Evolutionary conservation across 2,888 invertebrate genomes (phyloP), one percentile per base, ranked within the genome.

Genomic region (Nemotelus pantherinus): DNA sequence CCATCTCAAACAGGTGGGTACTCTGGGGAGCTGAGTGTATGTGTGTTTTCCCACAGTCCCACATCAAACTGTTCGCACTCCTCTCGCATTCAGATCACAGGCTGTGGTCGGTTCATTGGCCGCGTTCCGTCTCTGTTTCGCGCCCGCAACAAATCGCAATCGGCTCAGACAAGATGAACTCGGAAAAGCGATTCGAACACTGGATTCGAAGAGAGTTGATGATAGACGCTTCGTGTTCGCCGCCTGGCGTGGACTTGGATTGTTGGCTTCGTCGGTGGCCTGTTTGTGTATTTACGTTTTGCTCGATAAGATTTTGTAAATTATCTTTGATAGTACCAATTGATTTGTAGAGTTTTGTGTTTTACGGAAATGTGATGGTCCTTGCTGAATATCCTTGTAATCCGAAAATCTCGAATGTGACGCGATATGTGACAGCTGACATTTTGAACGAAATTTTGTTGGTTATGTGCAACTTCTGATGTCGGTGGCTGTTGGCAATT

Each of bases 201-300:
- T n/a, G n/a, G n/a, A n/a, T n/a, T n/a, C 55, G 53, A 25, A 25
- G 25, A 25, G 25, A 25, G 25, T 55, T 3, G 39, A 3, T 3
- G 79, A 76, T 68, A 72, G 80, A 80, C 80, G 81, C 80, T 80
- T 78, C 75, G 63, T 63, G 79, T 77, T 74, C 78, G 81, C 83
- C 82, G 77, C 53, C 25, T 44, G 47, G 72, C 82, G 82, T 83
- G 83, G 83, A 82, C 80, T 82, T 83, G 83, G 82, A 81, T 81
- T 81, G 81, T 80, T 80, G 80, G 7, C 41, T 60, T 39, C 41
- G 60, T 7, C 41, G 9, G 41, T 4, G 7, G 41, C 7, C 41
- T 3, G 9, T 3, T 57, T 57, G 6, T 60, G 82, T 83, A 82
- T 83, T 83, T 82, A 81, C 81, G 81, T 82, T 83, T 83, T 82